Percentiles rank a stretch among this genome's conserved stretches.
Conservation (phyloP, 2,888 invertebrate genomes). For the Drosophila monieri region DNA sequence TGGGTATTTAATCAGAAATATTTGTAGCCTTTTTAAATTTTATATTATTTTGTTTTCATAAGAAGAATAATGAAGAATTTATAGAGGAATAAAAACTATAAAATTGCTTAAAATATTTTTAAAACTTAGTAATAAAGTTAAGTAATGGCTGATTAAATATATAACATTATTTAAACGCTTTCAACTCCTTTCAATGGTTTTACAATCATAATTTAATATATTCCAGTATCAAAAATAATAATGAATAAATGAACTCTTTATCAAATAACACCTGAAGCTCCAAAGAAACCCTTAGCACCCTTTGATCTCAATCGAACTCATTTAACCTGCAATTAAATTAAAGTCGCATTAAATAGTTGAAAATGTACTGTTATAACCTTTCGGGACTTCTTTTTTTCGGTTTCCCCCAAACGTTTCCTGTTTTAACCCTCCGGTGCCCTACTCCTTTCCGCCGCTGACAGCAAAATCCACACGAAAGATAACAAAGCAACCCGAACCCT, state of each 20-base stretch:
- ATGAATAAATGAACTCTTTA: not conserved
- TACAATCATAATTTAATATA: too few relatives aligned
- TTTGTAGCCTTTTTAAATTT: too few relatives aligned
- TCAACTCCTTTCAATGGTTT: too few relatives aligned
- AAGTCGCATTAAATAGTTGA: constrained; percentile 13
- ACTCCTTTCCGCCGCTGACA: constrained; percentile 56
- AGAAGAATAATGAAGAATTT: too few relatives aligned
- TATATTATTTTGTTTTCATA: too few relatives aligned
- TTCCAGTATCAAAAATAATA: too few relatives aligned
- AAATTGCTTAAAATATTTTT: too few relatives aligned
- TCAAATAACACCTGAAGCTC: not conserved
- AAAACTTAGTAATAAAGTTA: too few relatives aligned
- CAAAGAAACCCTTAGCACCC: not conserved
- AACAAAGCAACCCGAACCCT: constrained; percentile 29
- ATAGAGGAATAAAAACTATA: too few relatives aligned
- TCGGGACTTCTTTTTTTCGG: not conserved
- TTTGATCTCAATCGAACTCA: not conserved
- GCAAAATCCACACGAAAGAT: constrained; percentile 53
- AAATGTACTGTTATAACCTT: constrained; percentile 11
- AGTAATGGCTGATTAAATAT: too few relatives aligned
- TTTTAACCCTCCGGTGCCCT: constrained; percentile 25
- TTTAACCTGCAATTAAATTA: constrained; percentile 19
- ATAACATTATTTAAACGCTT: too few relatives aligned
- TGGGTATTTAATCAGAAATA: too few relatives aligned
- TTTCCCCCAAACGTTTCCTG: constrained; percentile 17